These are phyloP conservation scores for Umimayanthus chanpuru DNA, from an alignment of 92 coral and sea anemone genomes.

Conservation along the genomic window DNA sequence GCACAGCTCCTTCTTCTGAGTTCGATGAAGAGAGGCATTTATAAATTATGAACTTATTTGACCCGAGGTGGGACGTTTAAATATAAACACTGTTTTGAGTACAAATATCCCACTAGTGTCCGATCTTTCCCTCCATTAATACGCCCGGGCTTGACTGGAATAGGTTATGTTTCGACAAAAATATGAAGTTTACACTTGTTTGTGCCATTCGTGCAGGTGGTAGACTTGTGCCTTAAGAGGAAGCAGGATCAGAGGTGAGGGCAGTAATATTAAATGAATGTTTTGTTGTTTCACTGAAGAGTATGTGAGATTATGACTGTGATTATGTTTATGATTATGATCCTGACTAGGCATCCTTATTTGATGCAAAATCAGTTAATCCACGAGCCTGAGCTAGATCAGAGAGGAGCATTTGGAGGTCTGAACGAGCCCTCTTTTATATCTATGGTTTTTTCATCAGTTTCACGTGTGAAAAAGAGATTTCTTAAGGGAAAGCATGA, in stretches of 20 bases:
- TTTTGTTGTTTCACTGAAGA: not conserved
- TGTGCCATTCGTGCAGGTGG: not conserved
- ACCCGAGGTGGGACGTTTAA: too few relatives aligned
- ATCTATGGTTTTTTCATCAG: too few relatives aligned
- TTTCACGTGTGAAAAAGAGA: too few relatives aligned
- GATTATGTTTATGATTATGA: not conserved
- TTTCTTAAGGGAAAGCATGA: too few relatives aligned
- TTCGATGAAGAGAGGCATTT: too few relatives aligned
- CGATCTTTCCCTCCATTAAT: not conserved
- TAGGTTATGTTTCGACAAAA: not conserved
- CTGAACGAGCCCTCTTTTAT: too few relatives aligned
- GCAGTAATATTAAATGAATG: not conserved
- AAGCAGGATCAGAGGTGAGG: conserved; percentile 23
- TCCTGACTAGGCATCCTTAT: not conserved
- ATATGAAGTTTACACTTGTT: not conserved
- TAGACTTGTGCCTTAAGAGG: conserved; percentile 35
- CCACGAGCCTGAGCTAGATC: too few relatives aligned
- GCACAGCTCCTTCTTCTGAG: too few relatives aligned
- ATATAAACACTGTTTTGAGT: not conserved
- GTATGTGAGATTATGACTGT: not conserved
- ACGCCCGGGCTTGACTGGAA: not conserved
- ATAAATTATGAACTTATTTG: too few relatives aligned
- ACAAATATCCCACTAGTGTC: not conserved
- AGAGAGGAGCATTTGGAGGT: too few relatives aligned
- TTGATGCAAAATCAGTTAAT: too few relatives aligned